These are phyloP conservation scores for Pagetopsis macropterus DNA, from an alignment of 2,797 vertebrate species.

Conservation along the genomic window DNA sequence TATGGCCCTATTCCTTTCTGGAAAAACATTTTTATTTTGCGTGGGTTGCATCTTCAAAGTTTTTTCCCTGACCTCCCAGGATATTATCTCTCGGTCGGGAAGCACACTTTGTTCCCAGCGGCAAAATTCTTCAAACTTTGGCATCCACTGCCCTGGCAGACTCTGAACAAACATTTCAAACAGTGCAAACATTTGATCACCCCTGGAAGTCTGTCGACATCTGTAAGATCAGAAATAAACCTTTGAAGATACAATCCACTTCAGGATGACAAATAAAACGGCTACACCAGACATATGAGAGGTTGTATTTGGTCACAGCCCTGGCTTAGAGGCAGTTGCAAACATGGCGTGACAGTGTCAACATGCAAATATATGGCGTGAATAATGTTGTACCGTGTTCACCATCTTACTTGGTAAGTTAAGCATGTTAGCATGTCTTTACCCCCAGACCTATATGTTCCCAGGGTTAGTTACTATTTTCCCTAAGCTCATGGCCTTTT, in stretches of 20 bases:
- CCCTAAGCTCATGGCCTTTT: too few species aligned
- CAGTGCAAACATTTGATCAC: not conserved
- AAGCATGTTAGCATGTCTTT: too few species aligned
- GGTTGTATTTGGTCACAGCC: not conserved
- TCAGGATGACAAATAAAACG: not conserved
- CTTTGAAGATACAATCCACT: constrained; percentile 7
- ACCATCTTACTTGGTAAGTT: not conserved
- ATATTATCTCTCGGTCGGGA: constrained; percentile 9
- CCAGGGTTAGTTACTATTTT: too few species aligned
- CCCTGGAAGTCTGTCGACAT: not conserved
- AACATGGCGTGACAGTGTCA: constrained; percentile 3
- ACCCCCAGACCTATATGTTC: too few species aligned
- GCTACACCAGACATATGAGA: not conserved
- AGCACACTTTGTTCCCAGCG: constrained; percentile 21
- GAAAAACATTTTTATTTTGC: not conserved
- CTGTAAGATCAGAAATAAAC: not conserved
- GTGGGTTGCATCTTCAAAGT: constrained; percentile 33
- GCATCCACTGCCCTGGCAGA: not conserved
- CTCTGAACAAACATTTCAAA: not conserved
- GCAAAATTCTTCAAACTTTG: constrained; percentile 13
- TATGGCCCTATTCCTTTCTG: not conserved
- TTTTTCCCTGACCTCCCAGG: constrained; percentile 19
- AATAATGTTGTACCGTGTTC: not conserved
- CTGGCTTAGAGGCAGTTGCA: constrained; percentile 10
- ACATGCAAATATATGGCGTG: not conserved